Conservation (phyloP, 1,140 invertebrate genomes). For the Drosophila ironensis region DNA sequence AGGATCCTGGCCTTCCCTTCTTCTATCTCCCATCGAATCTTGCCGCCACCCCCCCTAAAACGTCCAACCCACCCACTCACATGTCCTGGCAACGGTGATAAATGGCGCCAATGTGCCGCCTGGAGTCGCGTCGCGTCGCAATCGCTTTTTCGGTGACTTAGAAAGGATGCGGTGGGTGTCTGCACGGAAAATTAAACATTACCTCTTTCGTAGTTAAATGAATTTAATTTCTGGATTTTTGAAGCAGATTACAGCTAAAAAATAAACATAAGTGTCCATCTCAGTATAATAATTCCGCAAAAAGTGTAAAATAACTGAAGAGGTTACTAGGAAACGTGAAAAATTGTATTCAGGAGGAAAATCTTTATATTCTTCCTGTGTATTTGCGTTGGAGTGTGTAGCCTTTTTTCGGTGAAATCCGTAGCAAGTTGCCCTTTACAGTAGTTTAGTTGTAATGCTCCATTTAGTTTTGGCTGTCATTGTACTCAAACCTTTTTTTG, state of each 20-base stretch:
- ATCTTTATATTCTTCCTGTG: not conserved
- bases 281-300: no score
- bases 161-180: conserved; percentile 1
- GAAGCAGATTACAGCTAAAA: no score
- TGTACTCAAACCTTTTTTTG: conserved; percentile 7
- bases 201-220: no score
- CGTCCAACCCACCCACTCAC: conserved; percentile 30
- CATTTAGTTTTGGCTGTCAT: conserved; percentile 61
- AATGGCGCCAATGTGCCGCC: conserved; percentile 81
- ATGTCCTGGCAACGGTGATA: conserved; percentile 77
- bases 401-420: conserved; percentile 15
- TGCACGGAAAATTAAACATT: conserved; percentile 1
- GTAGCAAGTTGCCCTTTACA: conserved; percentile 59
- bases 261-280: no score
- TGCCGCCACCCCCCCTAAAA: conserved; percentile 2
- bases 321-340: no score
- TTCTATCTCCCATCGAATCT: not conserved
- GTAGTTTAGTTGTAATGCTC: conserved; percentile 78
- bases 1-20: not conserved
- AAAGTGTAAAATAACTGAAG: no score
- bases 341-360: no score
- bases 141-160: conserved; percentile 38
- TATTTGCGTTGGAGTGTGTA: not conserved
- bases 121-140: conserved; percentile 69
- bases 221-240: no score